Evolutionary conservation across 2,888 invertebrate species (phyloP).

Genomic region (Leptopilina myrica): DNA sequence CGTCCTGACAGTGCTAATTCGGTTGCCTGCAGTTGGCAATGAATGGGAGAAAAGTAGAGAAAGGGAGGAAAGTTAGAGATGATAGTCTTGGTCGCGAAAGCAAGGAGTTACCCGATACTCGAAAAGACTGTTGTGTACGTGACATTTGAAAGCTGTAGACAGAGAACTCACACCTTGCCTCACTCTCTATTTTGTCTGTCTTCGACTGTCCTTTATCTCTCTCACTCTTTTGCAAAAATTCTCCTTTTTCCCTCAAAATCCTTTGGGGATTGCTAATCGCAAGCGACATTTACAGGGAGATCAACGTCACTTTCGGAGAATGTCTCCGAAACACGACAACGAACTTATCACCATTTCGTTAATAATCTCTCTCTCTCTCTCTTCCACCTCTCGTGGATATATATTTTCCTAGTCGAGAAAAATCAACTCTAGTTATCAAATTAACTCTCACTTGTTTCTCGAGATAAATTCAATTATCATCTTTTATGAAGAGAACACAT

Average conservation of each 20-base stretch:
- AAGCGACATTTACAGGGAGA: constrained; percentile 73
- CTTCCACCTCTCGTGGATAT: not conserved
- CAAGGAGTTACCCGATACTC: constrained; percentile 57
- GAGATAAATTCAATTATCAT: not conserved
- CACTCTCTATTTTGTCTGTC: constrained; percentile 7
- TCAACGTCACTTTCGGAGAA: constrained; percentile 69
- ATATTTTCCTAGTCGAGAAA: not conserved
- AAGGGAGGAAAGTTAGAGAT: constrained; percentile 55
- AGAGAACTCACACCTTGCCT: constrained; percentile 4
- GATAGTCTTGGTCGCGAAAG: constrained; percentile 56
- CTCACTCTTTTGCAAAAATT: constrained; percentile 49
- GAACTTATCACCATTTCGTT: constrained; percentile 26
- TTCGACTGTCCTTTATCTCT: not conserved
- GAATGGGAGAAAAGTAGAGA: constrained; percentile 60
- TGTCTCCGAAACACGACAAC: constrained; percentile 60
- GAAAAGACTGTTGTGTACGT: constrained; percentile 31
- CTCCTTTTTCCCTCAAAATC: constrained; percentile 58
- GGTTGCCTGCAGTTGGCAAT: constrained; percentile 48
- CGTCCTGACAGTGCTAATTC: constrained; percentile 57
- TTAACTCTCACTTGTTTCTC: not conserved
- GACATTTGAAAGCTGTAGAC: constrained; percentile 36
- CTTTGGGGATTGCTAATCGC: constrained; percentile 73
- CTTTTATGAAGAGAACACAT: not conserved
- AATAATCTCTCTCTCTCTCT: not conserved
- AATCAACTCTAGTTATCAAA: constrained; percentile 19